Evolutionary conservation across 2,888 invertebrate genomes (phyloP).

Genomic region (Callinectes sapidus): DNA sequence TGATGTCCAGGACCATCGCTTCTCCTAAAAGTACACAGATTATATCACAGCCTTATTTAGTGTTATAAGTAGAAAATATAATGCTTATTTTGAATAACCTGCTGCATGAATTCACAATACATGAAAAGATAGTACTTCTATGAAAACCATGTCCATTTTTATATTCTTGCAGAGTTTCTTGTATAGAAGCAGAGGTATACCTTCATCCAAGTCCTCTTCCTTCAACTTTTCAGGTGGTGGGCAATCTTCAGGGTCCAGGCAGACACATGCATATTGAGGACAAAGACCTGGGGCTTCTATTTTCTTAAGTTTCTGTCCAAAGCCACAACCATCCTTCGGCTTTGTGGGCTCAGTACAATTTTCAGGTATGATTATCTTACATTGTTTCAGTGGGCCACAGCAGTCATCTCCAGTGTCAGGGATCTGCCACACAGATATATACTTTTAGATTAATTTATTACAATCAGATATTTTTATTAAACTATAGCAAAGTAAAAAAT

Average conservation of each 20-base stretch:
- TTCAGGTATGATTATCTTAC: slow-evolving; percentile 47
- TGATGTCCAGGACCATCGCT: slow-evolving; percentile 79
- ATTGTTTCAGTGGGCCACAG: slow-evolving; percentile 78
- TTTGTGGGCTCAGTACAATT: slow-evolving; percentile 48
- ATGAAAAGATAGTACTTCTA: neutral
- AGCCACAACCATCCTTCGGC: slow-evolving; percentile 63
- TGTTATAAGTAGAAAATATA: neutral
- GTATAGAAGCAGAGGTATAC: slow-evolving; percentile 38
- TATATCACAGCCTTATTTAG: neutral
- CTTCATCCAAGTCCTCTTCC: slow-evolving; percentile 58
- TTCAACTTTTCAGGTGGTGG: slow-evolving; percentile 74
- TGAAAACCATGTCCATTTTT: neutral
- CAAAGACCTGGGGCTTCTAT: slow-evolving; percentile 69
- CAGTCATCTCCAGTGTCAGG: slow-evolving; percentile 81
- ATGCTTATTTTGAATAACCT: neutral
- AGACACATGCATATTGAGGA: slow-evolving; percentile 71
- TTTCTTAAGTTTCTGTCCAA: slow-evolving; percentile 65
- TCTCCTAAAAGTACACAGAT: slow-evolving; percentile 78
- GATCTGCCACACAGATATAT: slow-evolving; percentile 75
- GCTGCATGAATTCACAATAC: neutral
- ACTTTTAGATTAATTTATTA: neutral
- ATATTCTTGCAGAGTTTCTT: neutral
- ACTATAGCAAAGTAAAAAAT: neutral
- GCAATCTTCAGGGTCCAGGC: slow-evolving; percentile 80
- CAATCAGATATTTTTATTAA: neutral